Conservation (phyloP, 2,113 vertebrate genomes). For the Scophthalmus maximus region DNA sequence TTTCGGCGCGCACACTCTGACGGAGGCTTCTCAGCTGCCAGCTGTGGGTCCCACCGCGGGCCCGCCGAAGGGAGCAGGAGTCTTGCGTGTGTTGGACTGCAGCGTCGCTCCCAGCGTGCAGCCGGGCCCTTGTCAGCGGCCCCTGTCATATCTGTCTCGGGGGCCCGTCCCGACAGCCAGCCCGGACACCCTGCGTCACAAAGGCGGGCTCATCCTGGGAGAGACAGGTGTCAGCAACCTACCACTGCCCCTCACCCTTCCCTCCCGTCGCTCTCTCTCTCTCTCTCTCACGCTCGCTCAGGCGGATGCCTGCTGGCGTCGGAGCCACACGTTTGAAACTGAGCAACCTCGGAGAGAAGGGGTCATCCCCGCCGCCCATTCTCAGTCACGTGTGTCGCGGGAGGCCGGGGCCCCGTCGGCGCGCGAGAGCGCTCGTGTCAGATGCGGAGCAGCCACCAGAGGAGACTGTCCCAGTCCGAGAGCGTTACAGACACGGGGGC, state of each 20-base stretch:
- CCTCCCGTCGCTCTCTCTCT: neutral
- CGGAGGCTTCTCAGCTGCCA: slow-evolving; percentile 57
- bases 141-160: slow-evolving; percentile 65
- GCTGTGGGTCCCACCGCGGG: slow-evolving; percentile 35
- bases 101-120: slow-evolving; percentile 59
- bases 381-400: slow-evolving; percentile 22
- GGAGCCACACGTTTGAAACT: slow-evolving; percentile 48
- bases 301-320: slow-evolving; percentile 64
- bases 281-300: neutral
- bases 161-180: slow-evolving; percentile 56
- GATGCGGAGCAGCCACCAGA: slow-evolving; percentile 58
- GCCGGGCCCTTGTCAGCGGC: slow-evolving; percentile 61
- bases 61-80: slow-evolving; percentile 35
- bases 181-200: slow-evolving; percentile 54
- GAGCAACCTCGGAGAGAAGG: slow-evolving; percentile 57
- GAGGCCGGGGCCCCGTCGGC: slow-evolving; percentile 35
- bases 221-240: slow-evolving; percentile 75
- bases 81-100: slow-evolving; percentile 60
- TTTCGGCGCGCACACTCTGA: slow-evolving; percentile 1
- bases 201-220: slow-evolving; percentile 57
- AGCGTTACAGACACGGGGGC: slow-evolving; percentile 42
- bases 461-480: slow-evolving; percentile 52
- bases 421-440: slow-evolving; percentile 54
- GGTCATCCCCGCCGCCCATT: slow-evolving; percentile 54
- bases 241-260: neutral